Evolutionary conservation across 2,113 vertebrate species (phyloP).

Genomic region (Hydropotes inermis): DNA sequence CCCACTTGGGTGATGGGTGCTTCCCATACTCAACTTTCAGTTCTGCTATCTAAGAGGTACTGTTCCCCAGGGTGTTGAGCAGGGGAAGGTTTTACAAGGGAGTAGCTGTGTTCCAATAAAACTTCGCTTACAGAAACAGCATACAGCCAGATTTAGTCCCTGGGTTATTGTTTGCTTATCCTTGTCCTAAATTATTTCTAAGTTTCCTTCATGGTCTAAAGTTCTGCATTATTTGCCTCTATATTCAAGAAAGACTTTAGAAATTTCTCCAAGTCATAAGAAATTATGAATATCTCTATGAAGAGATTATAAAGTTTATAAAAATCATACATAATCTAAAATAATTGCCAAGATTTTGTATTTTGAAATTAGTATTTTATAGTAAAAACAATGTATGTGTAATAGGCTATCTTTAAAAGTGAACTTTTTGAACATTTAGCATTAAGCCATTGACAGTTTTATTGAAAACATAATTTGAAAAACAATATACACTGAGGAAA

Average conservation of each 20-base stretch:
- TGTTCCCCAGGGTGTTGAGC: background rate
- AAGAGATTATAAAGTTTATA: background rate
- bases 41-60: background rate
- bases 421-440: conserved; percentile 14
- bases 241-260: background rate
- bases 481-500: conserved; percentile 25
- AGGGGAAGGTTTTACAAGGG: background rate
- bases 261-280: background rate
- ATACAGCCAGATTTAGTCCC: background rate
- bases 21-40: background rate
- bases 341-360: background rate
- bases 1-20: background rate
- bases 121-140: background rate
- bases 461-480: conserved; percentile 41
- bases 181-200: background rate
- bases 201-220: background rate
- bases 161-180: background rate
- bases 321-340: background rate
- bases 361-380: background rate
- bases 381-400: background rate
- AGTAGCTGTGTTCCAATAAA: background rate
- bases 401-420: background rate
- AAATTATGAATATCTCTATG: background rate
- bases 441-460: background rate
- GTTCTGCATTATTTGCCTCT: background rate